Base-by-base conservation (phyloP, 2,797 vertebrate genomes). In the Alca torda region DNA sequence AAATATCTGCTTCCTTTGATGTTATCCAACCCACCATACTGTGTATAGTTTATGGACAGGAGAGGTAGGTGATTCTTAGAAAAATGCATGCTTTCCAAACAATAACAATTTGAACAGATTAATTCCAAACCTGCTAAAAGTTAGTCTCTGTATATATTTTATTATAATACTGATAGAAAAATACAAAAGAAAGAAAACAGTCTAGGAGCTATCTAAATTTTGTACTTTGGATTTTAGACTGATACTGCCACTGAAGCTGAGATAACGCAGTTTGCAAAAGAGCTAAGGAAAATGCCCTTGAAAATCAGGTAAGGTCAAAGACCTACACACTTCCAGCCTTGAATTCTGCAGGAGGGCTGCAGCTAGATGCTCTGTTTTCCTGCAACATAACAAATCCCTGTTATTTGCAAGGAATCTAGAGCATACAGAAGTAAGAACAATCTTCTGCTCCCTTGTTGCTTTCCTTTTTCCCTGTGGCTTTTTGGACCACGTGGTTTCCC, bases 1-100 rank as follows among this genome's bases (percentile, higher is more conserved):
- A 95, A 94, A 68, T 48, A 57, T 56, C 57, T 84, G 6, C 87
- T 94, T 89, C 60, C 74, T 97, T 97, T 95, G 87, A 90, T 90
- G 84, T 90, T 79, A 95, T 80, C 92, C 68, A 84, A 33, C 73
- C 79, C 69, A 75, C 86, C 82, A 87, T 48, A 78, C 30, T 73
- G 54, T 73, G 78, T 50, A 81, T 78, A 68, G 81, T 89, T 96
- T 92, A 85, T 81, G 61, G 68, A 70, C 89, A 85, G 0, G 6
- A 93, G 68, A 91, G 30, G n/a, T 45, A 85, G 80, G 63, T 35
- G 78, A 92, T 94, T 90, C 72, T 90, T 79, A 76, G 57, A 75
- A 92, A 93, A 95, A 93, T 77, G 57, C 24, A 7, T 53, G 15
- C 37, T 85, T 26, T 90, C 80, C 60, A 85, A 87, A 92, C 75